Conservation (phyloP, 2,797 vertebrate genomes). For the Enteromius radiatus region DNA sequence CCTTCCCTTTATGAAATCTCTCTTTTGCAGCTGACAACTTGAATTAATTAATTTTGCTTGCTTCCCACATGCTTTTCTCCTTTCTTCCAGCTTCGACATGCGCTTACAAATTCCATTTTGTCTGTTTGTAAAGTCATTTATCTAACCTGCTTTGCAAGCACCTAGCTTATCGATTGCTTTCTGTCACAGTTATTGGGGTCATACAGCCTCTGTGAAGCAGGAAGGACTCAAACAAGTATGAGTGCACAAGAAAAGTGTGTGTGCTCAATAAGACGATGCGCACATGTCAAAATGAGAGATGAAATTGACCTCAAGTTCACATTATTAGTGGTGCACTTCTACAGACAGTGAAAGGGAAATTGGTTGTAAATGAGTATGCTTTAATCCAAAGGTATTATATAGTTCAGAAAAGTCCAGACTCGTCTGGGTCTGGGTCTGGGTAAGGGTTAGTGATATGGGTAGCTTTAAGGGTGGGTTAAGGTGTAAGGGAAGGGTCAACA, state of each 20-base stretch:
- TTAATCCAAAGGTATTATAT: background rate
- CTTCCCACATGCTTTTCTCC: constrained; percentile 15
- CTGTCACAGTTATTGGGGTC: constrained; percentile 66
- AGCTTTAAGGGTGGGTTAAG: background rate
- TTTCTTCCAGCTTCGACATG: constrained; percentile 32
- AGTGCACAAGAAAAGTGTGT: background rate
- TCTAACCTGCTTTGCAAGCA: constrained; percentile 64
- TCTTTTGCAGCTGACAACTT: constrained; percentile 35
- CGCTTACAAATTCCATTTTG: constrained; percentile 56
- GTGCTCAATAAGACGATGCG: background rate
- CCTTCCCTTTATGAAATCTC: constrained; percentile 29
- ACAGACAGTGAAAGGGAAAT: background rate
- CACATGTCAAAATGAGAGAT: constrained; percentile 19
- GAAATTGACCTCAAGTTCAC: constrained; percentile 7
- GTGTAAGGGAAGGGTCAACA: background rate
- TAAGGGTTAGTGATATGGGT: background rate
- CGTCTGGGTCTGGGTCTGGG: background rate
- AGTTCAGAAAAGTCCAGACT: background rate
- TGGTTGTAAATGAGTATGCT: background rate
- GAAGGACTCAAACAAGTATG: constrained; percentile 42
- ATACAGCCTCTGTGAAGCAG: constrained; percentile 34
- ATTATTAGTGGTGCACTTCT: background rate
- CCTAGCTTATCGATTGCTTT: constrained; percentile 62
- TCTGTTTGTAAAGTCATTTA: constrained; percentile 64
- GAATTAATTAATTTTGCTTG: constrained; percentile 51